A percentile compares a stretch with the other conserved stretches of the same genome.
Conservation (phyloP, 2,113 vertebrate genomes). For the Chloebia gouldiae region DNA sequence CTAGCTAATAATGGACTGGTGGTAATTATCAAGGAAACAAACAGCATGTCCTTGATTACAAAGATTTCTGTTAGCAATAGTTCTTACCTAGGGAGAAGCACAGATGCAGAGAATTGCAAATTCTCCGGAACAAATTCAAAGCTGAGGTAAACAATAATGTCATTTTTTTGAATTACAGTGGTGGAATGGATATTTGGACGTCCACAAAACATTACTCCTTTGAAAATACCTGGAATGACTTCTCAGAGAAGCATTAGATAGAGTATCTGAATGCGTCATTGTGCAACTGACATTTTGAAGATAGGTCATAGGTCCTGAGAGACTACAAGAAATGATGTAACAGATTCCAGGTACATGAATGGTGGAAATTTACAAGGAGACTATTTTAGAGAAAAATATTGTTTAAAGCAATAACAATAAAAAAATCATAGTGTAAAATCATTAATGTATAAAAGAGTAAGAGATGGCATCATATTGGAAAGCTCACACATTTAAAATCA, state of each 20-base stretch:
- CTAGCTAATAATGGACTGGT: not conserved
- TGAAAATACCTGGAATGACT: not conserved
- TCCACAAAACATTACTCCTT: not conserved
- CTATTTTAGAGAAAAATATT: not conserved
- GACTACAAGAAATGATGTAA: not conserved
- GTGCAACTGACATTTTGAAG: not conserved
- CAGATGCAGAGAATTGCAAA: not conserved
- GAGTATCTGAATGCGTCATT: accelerated
- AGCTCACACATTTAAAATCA: not conserved
- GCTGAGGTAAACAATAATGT: not conserved
- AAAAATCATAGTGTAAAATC: not conserved
- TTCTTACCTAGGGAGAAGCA: not conserved
- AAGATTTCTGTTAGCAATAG: not conserved
- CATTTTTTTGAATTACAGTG: not conserved
- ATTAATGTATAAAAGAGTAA: not conserved
- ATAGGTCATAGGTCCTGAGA: not conserved
- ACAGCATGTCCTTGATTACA: accelerated
- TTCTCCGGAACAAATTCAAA: not conserved
- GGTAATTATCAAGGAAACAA: not conserved
- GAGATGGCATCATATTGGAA: not conserved
- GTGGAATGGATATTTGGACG: not conserved
- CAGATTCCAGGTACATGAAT: not conserved
- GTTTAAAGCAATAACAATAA: not conserved
- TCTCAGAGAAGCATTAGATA: not conserved
- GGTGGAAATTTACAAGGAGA: not conserved